Conservation (phyloP, 2,888 invertebrate species). For the Ecliptopera silaceata region DNA sequence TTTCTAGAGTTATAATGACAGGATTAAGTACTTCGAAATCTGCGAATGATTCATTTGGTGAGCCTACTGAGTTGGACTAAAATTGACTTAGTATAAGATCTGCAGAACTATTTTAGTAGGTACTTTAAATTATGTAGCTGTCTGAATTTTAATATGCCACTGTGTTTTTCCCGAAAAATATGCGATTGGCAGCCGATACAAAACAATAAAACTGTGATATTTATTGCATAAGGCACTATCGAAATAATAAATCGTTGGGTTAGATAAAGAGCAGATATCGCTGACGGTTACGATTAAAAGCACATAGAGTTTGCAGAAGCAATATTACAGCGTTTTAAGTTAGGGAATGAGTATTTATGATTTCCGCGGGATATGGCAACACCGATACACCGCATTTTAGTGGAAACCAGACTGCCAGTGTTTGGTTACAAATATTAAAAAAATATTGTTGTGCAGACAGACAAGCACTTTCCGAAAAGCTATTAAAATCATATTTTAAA, state of each 20-base stretch:
- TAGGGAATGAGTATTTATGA: constrained; percentile 28
- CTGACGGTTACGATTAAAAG: no score
- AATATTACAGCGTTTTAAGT: constrained; percentile 20
- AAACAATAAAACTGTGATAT: no score
- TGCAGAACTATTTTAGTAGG: no score
- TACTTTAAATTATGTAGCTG: no score
- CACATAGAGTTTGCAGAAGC: constrained; percentile 8
- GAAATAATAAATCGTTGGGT: not conserved
- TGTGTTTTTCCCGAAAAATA: no score
- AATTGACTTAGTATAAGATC: no score
- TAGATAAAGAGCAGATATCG: not conserved
- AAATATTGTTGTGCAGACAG: no score
- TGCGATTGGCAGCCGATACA: no score
- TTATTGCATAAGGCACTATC: no score
- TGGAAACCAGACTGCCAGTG: not conserved
- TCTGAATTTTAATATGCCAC: no score
- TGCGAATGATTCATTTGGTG: not conserved
- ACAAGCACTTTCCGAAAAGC: not conserved
- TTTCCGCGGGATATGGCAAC: constrained; percentile 22
- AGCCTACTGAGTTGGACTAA: no score
- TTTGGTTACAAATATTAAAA: not conserved
- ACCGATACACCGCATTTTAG: not conserved
- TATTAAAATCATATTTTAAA: no score
- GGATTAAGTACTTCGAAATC: not conserved
- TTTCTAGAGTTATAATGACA: not conserved